phyloP scores from a whole-genome alignment of 2,797 vertebrate genomes.

The Anabas testudineus region DNA sequence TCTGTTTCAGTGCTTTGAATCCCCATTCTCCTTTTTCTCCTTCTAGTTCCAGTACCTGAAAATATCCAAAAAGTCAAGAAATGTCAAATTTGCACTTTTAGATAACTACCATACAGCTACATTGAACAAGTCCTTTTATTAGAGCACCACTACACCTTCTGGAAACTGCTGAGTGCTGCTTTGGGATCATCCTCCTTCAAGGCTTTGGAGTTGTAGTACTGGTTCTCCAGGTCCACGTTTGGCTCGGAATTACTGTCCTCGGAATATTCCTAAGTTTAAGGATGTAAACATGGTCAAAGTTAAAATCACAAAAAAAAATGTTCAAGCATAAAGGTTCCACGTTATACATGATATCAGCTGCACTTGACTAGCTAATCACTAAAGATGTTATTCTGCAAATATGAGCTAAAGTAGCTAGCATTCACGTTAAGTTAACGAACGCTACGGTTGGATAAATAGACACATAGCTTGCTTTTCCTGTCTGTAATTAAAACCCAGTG shows the following conservation, averaged over 20 bases:
- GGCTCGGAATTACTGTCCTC: constrained; percentile 95
- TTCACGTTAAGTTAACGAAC: constrained; percentile 62
- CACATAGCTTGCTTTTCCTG: not conserved
- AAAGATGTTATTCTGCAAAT: constrained; percentile 32
- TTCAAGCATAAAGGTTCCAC: not conserved
- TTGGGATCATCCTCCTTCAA: constrained; percentile 95
- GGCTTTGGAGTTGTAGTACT: constrained; percentile 96
- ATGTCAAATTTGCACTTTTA: not conserved
- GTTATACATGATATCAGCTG: not conserved
- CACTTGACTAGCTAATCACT: constrained; percentile 7
- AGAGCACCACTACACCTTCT: constrained; percentile 85
- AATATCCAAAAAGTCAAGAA: not conserved
- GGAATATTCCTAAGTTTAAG: constrained; percentile 88
- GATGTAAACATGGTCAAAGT: constrained; percentile 18
- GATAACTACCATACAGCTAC: not conserved
- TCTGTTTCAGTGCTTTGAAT: constrained; percentile 99
- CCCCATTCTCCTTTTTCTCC: constrained; percentile 99
- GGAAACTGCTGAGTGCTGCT: constrained; percentile 93
- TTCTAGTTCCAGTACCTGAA: constrained; percentile 97
- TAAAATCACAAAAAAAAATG: constrained; percentile 5
- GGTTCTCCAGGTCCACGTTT: constrained; percentile 95
- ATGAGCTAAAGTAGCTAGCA: constrained; percentile 29
- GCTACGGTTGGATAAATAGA: constrained; percentile 31
- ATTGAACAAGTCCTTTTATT: not conserved
- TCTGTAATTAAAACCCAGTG: not conserved